Evolutionary conservation across 2,888 invertebrate species (phyloP), one percentile per base, ranked within the genome.

Genomic region (Perithous albicinctus): DNA sequence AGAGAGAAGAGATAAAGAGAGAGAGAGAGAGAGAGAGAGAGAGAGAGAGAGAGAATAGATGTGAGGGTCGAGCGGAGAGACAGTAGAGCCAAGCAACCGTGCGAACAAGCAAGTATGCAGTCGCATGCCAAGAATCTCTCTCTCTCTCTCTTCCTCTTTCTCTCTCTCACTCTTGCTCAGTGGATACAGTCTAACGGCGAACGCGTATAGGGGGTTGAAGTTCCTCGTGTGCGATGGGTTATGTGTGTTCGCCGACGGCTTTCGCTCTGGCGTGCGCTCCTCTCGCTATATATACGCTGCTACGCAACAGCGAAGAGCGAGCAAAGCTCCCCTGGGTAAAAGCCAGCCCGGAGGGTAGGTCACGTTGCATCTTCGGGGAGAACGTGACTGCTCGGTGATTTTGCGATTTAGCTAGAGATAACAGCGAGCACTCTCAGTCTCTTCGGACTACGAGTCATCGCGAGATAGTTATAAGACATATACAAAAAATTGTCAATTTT

Each of bases 21-120:
- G 75, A 43, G 72, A 32, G 63, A 78, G n/a, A 54, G 35, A 38
- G 41, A 38, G 48, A 56, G 54, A 80, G 51, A 61, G 63, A 78
- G 59, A 70, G 59, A 48, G 73, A 69, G 32, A 43, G 75, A 43
- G 72, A 32, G 63, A 78, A 67, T 51, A 74, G 69, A 74, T 77
- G 72, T 51, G 72, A 56, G 29, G 67, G 59, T 32, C 80, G 78
- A 80, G 77, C 76, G 74, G 73, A 72, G 80, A 80, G 80, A 84
- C 82, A 80, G 84, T 78, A 74, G 83, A 84, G 79, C 76, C 84
- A 73, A 73, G 73, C 67, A 73, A 79, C 83, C 84, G 80, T 78
- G 81, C 83, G 80, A 84, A 78, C 63, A 70, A 78, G 63, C 56
- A 70, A 63, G 78, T 75, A 67, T 73, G 66, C 77, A 77, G 76